A percentile compares a stretch with the other conserved stretches of the same genome.
These are phyloP conservation scores for Jordanella pulchra DNA, from an alignment of 2,797 vertebrate species.

Conservation along the genomic window DNA sequence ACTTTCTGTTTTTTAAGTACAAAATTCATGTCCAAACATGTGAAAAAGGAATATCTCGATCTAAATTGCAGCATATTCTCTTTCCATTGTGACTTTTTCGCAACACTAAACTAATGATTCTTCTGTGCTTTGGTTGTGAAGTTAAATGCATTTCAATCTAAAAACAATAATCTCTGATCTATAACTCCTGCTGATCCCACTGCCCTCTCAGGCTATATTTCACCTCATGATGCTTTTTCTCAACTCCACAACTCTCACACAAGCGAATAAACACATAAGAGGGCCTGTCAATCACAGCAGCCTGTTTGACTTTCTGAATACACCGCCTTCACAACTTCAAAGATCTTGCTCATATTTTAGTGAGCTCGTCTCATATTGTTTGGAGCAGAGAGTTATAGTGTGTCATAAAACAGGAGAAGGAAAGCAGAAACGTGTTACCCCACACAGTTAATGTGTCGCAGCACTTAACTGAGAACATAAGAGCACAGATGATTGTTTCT, in stretches of 20 bases:
- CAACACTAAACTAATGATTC: neutral
- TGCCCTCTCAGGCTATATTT: constrained; percentile 1
- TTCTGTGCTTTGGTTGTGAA: neutral
- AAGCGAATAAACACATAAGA: constrained; percentile 30
- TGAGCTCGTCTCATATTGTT: constrained; percentile 48
- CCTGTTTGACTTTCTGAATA: constrained; percentile 37
- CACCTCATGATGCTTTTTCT: constrained; percentile 26
- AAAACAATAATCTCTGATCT: constrained; percentile 20
- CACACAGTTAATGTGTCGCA: constrained; percentile 54
- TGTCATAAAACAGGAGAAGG: constrained; percentile 37
- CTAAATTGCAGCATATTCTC: neutral
- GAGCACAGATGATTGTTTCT: constrained; percentile 26
- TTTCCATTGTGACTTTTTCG: neutral
- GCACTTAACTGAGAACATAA: constrained; percentile 35
- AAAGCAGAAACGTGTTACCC: constrained; percentile 37
- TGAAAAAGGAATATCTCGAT: neutral
- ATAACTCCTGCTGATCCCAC: constrained; percentile 1
- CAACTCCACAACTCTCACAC: constrained; percentile 22
- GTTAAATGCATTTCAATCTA: constrained; percentile 9
- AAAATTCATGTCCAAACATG: neutral
- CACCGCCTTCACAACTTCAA: constrained; percentile 23
- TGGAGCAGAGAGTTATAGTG: constrained; percentile 45
- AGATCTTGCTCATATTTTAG: constrained; percentile 16
- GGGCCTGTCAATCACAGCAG: constrained; percentile 21
- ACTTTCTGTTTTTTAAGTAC: too few species aligned